Conservation (phyloP, 23 tunicate genomes). For the Halocynthia roretzi region DNA sequence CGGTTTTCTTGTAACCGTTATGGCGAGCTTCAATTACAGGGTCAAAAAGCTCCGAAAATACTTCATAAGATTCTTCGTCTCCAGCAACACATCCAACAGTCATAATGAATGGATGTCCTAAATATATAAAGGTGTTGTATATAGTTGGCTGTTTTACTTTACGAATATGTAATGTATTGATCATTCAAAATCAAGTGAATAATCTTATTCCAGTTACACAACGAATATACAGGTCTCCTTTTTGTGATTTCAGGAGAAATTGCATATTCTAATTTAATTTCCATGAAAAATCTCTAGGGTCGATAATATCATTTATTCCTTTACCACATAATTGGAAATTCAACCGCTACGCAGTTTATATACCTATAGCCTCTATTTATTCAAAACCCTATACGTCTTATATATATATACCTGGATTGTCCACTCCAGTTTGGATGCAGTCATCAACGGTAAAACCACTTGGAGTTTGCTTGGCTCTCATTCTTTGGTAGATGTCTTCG, state of each 20-base stretch:
- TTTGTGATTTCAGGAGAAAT: no score
- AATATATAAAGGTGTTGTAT: not conserved
- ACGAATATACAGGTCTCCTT: no score
- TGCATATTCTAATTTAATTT: no score
- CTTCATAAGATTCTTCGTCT: conserved; percentile 42
- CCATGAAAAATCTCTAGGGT: no score
- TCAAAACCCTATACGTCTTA: not conserved
- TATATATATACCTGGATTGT: conserved; percentile 79
- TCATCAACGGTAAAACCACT: conserved; percentile 83
- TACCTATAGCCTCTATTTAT: no score
- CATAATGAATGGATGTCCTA: conserved; percentile 45
- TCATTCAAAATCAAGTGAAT: no score
- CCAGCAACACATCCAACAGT: conserved; percentile 48
- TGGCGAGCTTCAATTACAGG: conserved; percentile 52
- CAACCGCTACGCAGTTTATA: no score
- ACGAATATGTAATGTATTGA: no score
- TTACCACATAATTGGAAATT: no score
- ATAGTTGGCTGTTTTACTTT: not conserved
- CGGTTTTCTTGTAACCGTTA: conserved; percentile 40
- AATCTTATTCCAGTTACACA: no score
- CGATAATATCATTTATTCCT: no score
- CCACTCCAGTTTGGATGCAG: conserved; percentile 94
- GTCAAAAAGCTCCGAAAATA: conserved; percentile 37
- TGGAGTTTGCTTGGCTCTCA: conserved; percentile 53
- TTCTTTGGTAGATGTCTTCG: conserved; percentile 54